phyloP scores from a whole-genome alignment of 2,888 invertebrate species.

The Cremastinae sp. region DNA sequence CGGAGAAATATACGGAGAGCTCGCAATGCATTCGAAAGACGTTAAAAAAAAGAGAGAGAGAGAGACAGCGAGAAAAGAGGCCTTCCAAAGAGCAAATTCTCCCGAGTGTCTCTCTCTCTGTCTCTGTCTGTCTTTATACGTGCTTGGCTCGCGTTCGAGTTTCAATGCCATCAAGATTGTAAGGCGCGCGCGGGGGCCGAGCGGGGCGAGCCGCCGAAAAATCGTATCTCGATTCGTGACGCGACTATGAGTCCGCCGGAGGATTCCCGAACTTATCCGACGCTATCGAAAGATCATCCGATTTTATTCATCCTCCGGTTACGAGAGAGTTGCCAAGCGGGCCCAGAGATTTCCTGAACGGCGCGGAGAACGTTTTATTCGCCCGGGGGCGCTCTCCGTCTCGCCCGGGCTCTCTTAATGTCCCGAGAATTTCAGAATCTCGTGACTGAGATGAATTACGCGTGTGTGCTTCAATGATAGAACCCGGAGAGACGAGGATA shows the following conservation, averaged over 20 bases:
- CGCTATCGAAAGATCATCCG: background rate
- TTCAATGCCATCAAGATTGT: slow-evolving; percentile 38
- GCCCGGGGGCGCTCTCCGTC: slow-evolving; percentile 22
- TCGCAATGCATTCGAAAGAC: slow-evolving; percentile 25
- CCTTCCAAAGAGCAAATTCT: slow-evolving; percentile 48
- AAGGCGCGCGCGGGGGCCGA: background rate
- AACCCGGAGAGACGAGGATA: slow-evolving; percentile 57
- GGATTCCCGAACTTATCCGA: slow-evolving; percentile 28
- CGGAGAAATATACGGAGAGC: slow-evolving; percentile 10
- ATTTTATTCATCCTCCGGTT: slow-evolving; percentile 1
- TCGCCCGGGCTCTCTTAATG: slow-evolving; percentile 49
- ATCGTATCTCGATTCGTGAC: slow-evolving; percentile 28
- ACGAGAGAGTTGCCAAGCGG: background rate
- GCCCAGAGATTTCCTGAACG: background rate
- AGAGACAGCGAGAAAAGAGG: slow-evolving; percentile 19
- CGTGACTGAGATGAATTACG: slow-evolving; percentile 75
- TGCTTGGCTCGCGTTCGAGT: background rate
- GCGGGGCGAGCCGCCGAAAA: slow-evolving; percentile 5
- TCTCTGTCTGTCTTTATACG: too few relatives aligned
- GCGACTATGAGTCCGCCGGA: slow-evolving; percentile 5
- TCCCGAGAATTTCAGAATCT: slow-evolving; percentile 66
- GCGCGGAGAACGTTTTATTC: slow-evolving; percentile 27
- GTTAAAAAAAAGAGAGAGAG: slow-evolving; percentile 19
- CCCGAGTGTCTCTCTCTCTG: slow-evolving; percentile 1
- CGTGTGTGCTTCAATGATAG: slow-evolving; percentile 69